Conservation (phyloP, 1,140 invertebrate species). For the Cyclargus thomasi region DNA sequence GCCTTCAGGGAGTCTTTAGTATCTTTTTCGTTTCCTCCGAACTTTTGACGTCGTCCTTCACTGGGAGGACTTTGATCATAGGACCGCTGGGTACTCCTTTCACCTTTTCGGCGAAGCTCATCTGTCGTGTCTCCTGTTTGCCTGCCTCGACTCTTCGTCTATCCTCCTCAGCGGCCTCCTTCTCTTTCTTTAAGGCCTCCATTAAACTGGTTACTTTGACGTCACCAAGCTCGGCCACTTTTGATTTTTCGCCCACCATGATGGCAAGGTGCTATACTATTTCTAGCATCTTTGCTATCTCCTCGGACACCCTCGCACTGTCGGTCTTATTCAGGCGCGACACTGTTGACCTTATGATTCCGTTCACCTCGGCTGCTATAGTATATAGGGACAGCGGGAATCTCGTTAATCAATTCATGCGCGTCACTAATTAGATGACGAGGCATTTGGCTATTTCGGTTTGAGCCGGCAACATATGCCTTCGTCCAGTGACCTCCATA, state of each 20-base stretch:
- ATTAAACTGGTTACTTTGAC: background rate
- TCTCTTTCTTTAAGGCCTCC: background rate
- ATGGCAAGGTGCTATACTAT: background rate
- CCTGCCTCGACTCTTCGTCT: background rate
- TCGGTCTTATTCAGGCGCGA: background rate
- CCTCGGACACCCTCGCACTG: background rate
- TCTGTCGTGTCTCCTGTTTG: background rate
- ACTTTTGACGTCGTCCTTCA: background rate
- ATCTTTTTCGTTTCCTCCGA: background rate
- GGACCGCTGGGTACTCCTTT: background rate
- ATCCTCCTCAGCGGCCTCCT: background rate
- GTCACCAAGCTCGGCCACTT: background rate
- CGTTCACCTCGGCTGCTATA: constrained; percentile 14
- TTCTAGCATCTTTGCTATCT: background rate
- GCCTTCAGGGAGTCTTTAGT: background rate
- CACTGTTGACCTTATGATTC: background rate
- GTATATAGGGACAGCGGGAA: constrained; percentile 53
- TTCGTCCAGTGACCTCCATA: no score
- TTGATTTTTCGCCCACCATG: background rate
- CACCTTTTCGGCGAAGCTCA: background rate
- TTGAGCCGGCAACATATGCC: no score
- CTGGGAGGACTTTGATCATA: background rate
- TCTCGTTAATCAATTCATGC: constrained; percentile 72
- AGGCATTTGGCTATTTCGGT: constrained; percentile 77
- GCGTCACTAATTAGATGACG: constrained; percentile 76